Conservation (phyloP, 2,113 vertebrate genomes). For the Barbus barbus region DNA sequence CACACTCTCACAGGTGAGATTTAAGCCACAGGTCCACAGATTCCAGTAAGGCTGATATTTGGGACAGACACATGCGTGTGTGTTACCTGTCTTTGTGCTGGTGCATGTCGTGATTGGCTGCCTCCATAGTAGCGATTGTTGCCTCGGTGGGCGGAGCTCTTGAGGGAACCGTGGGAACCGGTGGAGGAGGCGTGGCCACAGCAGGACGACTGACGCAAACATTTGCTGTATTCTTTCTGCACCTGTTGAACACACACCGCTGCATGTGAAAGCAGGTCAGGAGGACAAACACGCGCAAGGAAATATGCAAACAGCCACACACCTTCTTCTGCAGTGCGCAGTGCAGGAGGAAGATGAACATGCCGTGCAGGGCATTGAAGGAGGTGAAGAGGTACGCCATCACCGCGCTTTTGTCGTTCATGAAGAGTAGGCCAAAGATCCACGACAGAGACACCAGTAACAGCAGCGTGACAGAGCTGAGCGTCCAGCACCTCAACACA, state of each 20-base stretch:
- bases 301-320: conserved; percentile 5
- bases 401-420: conserved; percentile 86
- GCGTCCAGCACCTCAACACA: conserved; percentile 84
- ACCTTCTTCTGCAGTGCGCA: conserved; percentile 93
- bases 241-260: conserved; percentile 69
- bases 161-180: conserved; percentile 85
- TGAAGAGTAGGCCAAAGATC: conserved; percentile 91
- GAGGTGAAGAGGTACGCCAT: conserved; percentile 94
- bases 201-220: conserved; percentile 88
- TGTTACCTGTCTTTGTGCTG: conserved; percentile 74
- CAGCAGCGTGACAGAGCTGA: conserved; percentile 87
- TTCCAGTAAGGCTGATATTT: conserved; percentile 4
- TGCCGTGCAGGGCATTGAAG: conserved; percentile 90
- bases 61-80: background rate
- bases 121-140: conserved; percentile 90
- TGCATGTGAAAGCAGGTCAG: background rate
- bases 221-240: conserved; percentile 91
- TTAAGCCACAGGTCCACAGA: background rate
- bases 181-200: conserved; percentile 80
- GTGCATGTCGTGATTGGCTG: conserved; percentile 78
- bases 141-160: conserved; percentile 85
- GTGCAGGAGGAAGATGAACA: conserved; percentile 93
- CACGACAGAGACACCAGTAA: conserved; percentile 90
- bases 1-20: background rate
- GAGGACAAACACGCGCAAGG: background rate